These are phyloP conservation scores for Lepus americanus DNA, from an alignment of 2,113 vertebrate genomes.

Conservation along the genomic window DNA sequence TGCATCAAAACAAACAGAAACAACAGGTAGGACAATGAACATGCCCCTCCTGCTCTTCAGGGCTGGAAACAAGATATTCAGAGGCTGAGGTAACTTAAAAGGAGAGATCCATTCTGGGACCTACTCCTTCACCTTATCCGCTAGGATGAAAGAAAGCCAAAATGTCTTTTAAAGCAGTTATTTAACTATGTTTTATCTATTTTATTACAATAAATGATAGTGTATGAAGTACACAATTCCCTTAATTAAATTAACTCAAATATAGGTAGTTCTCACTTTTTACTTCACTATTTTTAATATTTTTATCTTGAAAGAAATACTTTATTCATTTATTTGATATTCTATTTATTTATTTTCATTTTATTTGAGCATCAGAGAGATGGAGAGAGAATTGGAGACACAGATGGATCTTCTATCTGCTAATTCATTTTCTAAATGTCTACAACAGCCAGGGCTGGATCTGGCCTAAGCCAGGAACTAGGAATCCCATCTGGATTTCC, in stretches of 20 bases:
- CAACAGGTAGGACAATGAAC: background rate
- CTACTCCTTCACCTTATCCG: slow-evolving; percentile 69
- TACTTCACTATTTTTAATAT: background rate
- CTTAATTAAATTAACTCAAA: background rate
- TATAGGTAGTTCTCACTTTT: background rate
- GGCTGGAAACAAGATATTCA: slow-evolving; percentile 19
- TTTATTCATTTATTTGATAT: no score
- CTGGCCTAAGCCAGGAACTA: no score
- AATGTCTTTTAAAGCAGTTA: background rate
- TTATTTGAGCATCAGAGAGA: no score
- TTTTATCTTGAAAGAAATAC: no score
- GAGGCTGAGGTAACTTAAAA: slow-evolving; percentile 38
- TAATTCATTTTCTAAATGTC: no score
- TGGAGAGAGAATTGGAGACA: no score
- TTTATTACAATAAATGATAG: no score
- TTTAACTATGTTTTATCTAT: background rate
- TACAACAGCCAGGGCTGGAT: no score
- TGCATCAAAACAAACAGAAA: slow-evolving; percentile 56
- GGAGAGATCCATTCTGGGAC: slow-evolving; percentile 57
- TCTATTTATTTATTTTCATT: no score
- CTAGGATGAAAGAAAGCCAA: background rate
- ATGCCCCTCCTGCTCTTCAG: background rate
- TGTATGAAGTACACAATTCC: background rate
- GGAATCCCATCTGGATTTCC: no score
- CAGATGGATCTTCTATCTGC: no score